Evolutionary conservation across 2,113 vertebrate genomes (phyloP).

Genomic region (Grallaria varia): DNA sequence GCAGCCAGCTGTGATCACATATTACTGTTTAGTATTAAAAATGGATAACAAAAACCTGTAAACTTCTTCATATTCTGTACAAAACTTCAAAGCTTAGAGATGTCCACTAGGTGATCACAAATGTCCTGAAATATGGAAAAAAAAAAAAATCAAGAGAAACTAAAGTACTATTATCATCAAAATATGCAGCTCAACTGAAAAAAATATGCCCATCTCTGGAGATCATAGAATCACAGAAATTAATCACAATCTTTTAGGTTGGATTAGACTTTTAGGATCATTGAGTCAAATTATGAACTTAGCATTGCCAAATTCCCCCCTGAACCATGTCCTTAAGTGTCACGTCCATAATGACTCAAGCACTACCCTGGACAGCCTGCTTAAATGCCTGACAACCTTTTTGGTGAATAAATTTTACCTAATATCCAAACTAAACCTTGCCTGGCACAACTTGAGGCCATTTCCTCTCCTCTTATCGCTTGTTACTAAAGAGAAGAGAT

Average conservation of each 20-base stretch:
- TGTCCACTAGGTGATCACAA: background rate
- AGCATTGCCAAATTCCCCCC: background rate
- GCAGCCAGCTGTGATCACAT: background rate
- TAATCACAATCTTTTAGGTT: background rate
- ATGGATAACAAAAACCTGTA: background rate
- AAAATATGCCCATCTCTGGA: background rate
- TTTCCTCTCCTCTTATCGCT: background rate
- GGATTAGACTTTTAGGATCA: background rate
- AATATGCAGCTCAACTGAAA: background rate
- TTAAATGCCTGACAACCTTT: background rate
- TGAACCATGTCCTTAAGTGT: fast-evolving
- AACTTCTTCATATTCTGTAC: background rate
- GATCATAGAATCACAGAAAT: background rate
- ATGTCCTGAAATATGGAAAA: background rate
- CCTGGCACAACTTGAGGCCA: background rate
- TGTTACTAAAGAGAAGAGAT: background rate
- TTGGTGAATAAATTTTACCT: background rate
- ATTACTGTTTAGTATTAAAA: background rate
- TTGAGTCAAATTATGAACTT: background rate
- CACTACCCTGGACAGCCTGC: background rate
- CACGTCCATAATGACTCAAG: background rate
- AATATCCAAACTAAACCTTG: background rate
- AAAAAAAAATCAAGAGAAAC: background rate
- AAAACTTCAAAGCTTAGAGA: background rate
- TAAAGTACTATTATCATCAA: background rate